Percentiles rank a stretch among this genome's conserved stretches.
phyloP scores from a whole-genome alignment of 2,888 invertebrate genomes.

The Tenodera sinensis region DNA sequence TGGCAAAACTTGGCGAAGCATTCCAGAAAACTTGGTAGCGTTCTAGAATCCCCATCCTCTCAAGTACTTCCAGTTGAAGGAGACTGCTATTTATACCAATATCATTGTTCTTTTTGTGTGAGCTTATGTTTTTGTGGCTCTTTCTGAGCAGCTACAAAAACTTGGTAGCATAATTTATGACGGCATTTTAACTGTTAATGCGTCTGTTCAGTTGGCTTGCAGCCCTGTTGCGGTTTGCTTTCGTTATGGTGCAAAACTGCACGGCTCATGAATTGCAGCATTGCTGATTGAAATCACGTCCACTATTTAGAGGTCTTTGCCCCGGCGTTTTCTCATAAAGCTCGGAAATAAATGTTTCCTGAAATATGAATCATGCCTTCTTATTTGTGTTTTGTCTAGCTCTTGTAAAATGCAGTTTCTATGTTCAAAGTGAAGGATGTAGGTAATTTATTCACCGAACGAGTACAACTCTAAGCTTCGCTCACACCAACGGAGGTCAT shows the following conservation, averaged over 20 bases:
- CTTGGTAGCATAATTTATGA: background rate
- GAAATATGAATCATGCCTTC: background rate
- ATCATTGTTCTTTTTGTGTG: background rate
- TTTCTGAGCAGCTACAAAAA: background rate
- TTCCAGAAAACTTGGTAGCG: background rate
- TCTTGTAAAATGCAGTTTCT: too few relatives aligned
- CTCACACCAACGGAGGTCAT: too few relatives aligned
- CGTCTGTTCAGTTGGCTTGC: background rate
- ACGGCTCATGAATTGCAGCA: background rate
- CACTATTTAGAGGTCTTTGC: background rate
- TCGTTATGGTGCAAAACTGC: background rate
- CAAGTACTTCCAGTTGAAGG: background rate
- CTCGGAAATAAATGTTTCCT: background rate
- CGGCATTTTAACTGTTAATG: background rate
- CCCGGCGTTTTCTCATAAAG: background rate
- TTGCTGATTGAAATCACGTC: background rate
- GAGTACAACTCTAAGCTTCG: too few relatives aligned
- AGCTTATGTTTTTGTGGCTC: background rate
- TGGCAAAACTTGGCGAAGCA: background rate
- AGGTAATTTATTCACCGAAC: too few relatives aligned
- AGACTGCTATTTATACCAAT: background rate
- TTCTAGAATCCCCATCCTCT: background rate
- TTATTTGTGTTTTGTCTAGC: background rate
- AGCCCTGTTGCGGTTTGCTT: background rate
- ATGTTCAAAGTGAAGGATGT: too few relatives aligned